Percentiles rank a stretch among this genome's conserved stretches.
Conservation (phyloP, 2,797 vertebrate species). For the Cyclopterus lumpus region DNA sequence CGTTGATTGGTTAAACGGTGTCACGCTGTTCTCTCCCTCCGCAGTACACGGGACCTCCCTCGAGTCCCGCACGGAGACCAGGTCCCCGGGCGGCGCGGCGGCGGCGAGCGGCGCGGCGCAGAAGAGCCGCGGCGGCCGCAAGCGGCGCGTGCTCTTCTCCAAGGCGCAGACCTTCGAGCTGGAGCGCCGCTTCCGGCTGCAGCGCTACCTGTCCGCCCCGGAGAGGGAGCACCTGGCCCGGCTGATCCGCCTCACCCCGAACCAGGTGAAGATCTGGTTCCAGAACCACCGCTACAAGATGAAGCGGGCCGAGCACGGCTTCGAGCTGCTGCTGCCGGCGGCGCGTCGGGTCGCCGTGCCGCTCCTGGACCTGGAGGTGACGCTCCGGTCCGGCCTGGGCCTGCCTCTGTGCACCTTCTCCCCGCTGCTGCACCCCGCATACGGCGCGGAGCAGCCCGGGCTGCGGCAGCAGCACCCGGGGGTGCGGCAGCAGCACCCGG, state of each 20-base stretch:
- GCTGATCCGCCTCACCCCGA: conserved; percentile 91
- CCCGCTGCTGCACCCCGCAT: conserved; percentile 80
- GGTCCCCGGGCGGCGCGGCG: conserved; percentile 86
- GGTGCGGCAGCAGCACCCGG: conserved; percentile 79
- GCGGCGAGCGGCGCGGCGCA: conserved; percentile 73
- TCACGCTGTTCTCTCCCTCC: background rate
- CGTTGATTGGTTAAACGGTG: too few relatives aligned
- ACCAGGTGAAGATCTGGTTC: conserved; percentile 97
- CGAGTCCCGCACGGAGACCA: conserved; percentile 78
- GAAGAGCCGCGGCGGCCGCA: conserved; percentile 77
- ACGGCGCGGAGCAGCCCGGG: conserved; percentile 78
- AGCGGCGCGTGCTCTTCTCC: conserved; percentile 93
- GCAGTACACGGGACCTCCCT: conserved; percentile 84
- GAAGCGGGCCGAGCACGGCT: conserved; percentile 89
- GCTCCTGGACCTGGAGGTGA: conserved; percentile 88
- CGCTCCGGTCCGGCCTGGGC: conserved; percentile 84
- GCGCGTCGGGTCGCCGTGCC: conserved; percentile 88
- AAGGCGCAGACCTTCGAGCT: conserved; percentile 93
- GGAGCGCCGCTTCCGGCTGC: conserved; percentile 92
- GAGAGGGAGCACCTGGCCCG: conserved; percentile 93
- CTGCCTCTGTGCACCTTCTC: conserved; percentile 58
- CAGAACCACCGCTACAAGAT: conserved; percentile 96
- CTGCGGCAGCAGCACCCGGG: conserved; percentile 75
- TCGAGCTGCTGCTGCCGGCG: conserved; percentile 86
- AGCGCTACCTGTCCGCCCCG: conserved; percentile 92